Evolutionary conservation across 2,797 vertebrate genomes (phyloP), one percentile per base, ranked within the genome.

Genomic region (Fundulus diaphanus): DNA sequence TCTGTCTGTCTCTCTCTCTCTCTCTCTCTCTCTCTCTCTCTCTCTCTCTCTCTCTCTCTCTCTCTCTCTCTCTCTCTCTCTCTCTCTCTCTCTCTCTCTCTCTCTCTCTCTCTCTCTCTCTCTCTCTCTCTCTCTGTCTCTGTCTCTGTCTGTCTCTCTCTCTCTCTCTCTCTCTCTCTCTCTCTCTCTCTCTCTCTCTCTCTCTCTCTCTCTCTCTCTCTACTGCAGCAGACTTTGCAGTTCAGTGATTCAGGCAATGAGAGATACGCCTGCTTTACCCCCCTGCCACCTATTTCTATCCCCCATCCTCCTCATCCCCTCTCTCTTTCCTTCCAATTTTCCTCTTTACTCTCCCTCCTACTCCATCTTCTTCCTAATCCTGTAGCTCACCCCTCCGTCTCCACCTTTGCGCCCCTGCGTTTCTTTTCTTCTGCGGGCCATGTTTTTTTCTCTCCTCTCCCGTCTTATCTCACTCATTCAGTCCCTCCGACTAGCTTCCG

Each of bases 181-280:
- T 48, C 2, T 65, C 73, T 13, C 46, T n/a, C n/a, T n/a, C n/a
- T n/a, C n/a, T n/a, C n/a, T n/a, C n/a, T n/a, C n/a, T n/a, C n/a
- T n/a, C n/a, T n/a, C n/a, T 48, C 46, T 48, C 15, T 48, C 2
- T 65, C 73, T 13, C 46, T 86, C 84, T 82, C 82, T 81, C 80
- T 82, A 87, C 89, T 88, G 92, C 92, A 90, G 90, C 90, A 93
- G 89, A 88, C 76, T 89, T 90, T 92, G 91, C 90, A 86, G 90
- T 88, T 90, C 90, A 92, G 77, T 79, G 91, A 88, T 91, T 93
- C 90, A 89, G 86, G 84, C 91, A 91, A 93, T 91, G 88, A 92
- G 88, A 90, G 82, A 84, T 88, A 89, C 51, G 74, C 84, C 83
- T 78, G 87, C 83, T 88, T 87, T 85, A 54, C 82, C 82, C 86